A percentile compares a stretch with the other conserved stretches of the same genome.
Evolutionary conservation across 2,888 invertebrate genomes (phyloP).

Genomic region (Mayetiola destructor): DNA sequence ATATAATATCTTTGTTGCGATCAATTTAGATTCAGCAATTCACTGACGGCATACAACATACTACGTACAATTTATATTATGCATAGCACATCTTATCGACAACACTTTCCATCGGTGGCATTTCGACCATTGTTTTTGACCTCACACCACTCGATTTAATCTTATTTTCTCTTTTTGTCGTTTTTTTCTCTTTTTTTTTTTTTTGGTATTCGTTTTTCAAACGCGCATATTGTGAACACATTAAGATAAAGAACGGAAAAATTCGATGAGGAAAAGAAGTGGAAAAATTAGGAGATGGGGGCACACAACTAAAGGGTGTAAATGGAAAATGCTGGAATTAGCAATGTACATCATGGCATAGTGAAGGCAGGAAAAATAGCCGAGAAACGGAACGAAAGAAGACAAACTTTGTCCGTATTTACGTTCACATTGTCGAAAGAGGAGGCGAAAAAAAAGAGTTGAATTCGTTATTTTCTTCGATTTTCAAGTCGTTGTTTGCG

Average conservation of each 20-base stretch:
- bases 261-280: constrained; percentile 7
- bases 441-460: neutral
- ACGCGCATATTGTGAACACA: constrained; percentile 11
- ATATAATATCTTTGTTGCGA: too few species aligned
- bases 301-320: too few species aligned
- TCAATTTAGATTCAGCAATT: too few species aligned
- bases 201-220: neutral
- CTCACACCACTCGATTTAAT: constrained; percentile 9
- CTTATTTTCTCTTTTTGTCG: constrained; percentile 8
- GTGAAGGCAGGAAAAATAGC: constrained; percentile 8
- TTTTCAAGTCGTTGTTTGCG: neutral
- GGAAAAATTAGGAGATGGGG: neutral
- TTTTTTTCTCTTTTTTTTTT: constrained; percentile 8
- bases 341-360: too few species aligned
- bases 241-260: constrained; percentile 12
- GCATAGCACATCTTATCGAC: too few species aligned
- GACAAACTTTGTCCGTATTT: constrained; percentile 9
- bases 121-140: too few species aligned
- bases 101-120: too few species aligned
- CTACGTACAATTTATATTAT: too few species aligned
- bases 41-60: too few species aligned
- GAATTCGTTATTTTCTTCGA: constrained; percentile 5
- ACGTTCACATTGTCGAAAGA: too few species aligned
- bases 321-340: neutral
- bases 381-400: neutral